Conservation (phyloP, 1,140 invertebrate genomes). For the Drosophila pachea region DNA sequence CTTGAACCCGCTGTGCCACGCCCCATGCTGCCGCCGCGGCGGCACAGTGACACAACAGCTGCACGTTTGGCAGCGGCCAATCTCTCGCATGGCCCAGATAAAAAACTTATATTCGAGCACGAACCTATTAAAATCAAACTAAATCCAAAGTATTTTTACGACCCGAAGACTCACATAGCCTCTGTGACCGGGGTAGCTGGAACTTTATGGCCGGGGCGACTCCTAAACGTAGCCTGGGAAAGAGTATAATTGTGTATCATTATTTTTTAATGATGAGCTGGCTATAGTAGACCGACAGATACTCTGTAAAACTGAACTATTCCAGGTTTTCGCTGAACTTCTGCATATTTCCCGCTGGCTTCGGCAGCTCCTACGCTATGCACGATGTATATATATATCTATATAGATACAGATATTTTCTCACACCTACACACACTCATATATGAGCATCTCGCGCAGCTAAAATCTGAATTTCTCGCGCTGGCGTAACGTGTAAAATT, state of each 20-base stretch:
- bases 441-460: background rate
- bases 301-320: background rate
- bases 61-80: background rate
- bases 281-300: background rate
- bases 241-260: constrained; percentile 42
- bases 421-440: background rate
- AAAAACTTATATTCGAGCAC: constrained; percentile 27
- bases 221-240: constrained; percentile 19
- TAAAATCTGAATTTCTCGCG: background rate
- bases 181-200: constrained; percentile 14
- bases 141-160: constrained; percentile 39
- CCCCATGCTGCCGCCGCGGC: background rate
- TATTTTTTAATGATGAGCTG: too few species aligned
- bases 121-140: constrained; percentile 41
- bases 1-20: constrained; percentile 14
- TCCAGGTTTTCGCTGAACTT: too few species aligned
- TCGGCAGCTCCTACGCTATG: too few species aligned
- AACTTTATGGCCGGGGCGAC: constrained; percentile 23
- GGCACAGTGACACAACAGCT: constrained; percentile 7
- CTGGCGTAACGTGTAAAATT: constrained; percentile 31
- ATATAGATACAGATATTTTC: background rate
- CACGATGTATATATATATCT: background rate
- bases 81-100: constrained; percentile 4
- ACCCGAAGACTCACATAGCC: constrained; percentile 2
- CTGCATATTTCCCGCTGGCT: too few species aligned